Evolutionary conservation across 2,888 invertebrate genomes (phyloP).

Genomic region (Zele albiditarsus): DNA sequence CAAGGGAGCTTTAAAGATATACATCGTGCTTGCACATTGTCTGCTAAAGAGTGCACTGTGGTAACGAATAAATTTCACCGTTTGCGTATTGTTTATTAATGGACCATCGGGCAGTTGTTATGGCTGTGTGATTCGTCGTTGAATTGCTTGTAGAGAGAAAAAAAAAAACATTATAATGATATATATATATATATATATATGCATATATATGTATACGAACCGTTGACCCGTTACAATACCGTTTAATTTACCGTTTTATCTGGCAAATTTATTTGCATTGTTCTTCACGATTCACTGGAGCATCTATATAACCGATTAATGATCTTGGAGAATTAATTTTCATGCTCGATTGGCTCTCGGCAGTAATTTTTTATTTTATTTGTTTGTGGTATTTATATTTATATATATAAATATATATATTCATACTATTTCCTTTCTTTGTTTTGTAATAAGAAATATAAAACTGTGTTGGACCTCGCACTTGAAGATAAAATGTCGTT

Average conservation of each 20-base stretch:
- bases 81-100: slow-evolving; percentile 42
- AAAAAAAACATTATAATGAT: neutral
- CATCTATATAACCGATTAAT: slow-evolving; percentile 38
- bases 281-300: slow-evolving; percentile 38
- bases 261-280: slow-evolving; percentile 31
- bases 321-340: slow-evolving; percentile 41
- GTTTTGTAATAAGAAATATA: neutral
- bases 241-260: slow-evolving; percentile 37
- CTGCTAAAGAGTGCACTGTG: slow-evolving; percentile 47
- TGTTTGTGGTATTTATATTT: neutral
- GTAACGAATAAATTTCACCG: slow-evolving; percentile 64
- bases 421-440: neutral
- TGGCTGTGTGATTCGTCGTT: neutral
- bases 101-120: slow-evolving; percentile 48
- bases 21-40: slow-evolving; percentile 49
- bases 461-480: slow-evolving; percentile 25
- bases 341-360: neutral
- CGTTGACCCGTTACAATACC: slow-evolving; percentile 32
- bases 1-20: neutral
- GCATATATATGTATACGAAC: slow-evolving; percentile 4
- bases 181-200: neutral
- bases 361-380: neutral
- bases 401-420: neutral
- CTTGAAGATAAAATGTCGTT: slow-evolving; percentile 49
- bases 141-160: slow-evolving; percentile 2